phyloP scores from a whole-genome alignment of 2,797 vertebrate species.

The Argya squamiceps region DNA sequence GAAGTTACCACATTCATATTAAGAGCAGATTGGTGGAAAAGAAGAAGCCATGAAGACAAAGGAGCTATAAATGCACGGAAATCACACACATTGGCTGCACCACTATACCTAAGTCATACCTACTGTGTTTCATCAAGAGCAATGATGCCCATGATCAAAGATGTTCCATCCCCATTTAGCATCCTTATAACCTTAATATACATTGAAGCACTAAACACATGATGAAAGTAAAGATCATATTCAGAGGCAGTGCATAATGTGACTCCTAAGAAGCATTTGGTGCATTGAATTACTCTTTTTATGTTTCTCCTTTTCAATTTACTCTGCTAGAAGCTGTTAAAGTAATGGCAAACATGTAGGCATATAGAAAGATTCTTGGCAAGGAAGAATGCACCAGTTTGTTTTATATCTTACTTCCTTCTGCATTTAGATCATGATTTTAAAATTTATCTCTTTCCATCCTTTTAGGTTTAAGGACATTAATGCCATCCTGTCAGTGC shows the following conservation, averaged over 20 bases:
- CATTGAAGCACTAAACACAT: constrained; percentile 5
- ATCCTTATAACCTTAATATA: neutral
- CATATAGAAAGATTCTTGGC: constrained; percentile 25
- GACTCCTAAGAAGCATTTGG: constrained; percentile 27
- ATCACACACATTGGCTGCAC: neutral
- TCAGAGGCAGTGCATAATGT: neutral
- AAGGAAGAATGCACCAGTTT: constrained; percentile 7
- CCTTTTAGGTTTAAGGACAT: constrained; percentile 31
- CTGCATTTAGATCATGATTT: constrained; percentile 14
- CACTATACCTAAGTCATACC: neutral
- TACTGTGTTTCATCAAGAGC: neutral
- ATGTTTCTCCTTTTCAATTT: constrained; percentile 51
- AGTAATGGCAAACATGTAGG: constrained; percentile 14
- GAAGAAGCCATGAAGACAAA: neutral
- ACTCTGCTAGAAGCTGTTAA: constrained; percentile 42
- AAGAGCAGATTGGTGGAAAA: neutral
- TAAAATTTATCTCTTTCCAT: constrained; percentile 25
- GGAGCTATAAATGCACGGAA: neutral
- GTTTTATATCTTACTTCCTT: constrained; percentile 10
- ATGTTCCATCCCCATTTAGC: neutral
- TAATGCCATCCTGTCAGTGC: constrained; percentile 11
- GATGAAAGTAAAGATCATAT: neutral
- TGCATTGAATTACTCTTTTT: constrained; percentile 17
- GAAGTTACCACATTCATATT: neutral
- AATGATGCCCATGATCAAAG: neutral